Evolutionary conservation across 2,888 invertebrate species (phyloP).

Genomic region (Amblyteles armatorius): DNA sequence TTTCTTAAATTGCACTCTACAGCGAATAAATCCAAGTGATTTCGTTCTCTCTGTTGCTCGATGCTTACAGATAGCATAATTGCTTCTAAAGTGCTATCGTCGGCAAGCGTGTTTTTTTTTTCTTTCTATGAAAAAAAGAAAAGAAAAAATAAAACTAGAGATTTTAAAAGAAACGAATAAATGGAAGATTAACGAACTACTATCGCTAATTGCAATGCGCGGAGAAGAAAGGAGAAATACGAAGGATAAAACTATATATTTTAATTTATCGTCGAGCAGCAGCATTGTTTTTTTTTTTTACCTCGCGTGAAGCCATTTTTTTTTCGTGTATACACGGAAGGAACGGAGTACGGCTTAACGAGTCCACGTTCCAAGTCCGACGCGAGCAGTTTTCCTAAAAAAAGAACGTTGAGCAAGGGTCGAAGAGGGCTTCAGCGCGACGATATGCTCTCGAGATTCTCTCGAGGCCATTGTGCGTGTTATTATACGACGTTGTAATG

Average conservation of each 20-base stretch:
- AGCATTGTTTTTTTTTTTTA: conserved; percentile 59
- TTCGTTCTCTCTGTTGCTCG: not conserved
- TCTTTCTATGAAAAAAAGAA: conserved; percentile 22
- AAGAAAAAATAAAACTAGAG: not conserved
- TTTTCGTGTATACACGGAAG: conserved; percentile 73
- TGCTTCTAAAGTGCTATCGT: conserved; percentile 38
- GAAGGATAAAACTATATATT: conserved; percentile 32
- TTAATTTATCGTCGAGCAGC: conserved; percentile 55
- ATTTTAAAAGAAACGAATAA: not conserved
- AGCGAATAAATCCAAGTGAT: not conserved
- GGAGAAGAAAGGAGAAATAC: conserved; percentile 10
- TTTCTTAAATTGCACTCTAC: not conserved
- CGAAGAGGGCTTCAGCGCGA: conserved; percentile 29
- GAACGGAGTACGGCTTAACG: conserved; percentile 72
- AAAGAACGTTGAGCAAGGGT: conserved; percentile 66
- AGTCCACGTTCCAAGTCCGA: conserved; percentile 72
- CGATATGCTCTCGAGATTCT: conserved; percentile 19
- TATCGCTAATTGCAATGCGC: conserved; percentile 57
- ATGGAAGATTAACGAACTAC: conserved; percentile 35
- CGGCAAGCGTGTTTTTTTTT: conserved; percentile 46
- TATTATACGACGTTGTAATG: not conserved
- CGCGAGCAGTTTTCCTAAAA: conserved; percentile 71
- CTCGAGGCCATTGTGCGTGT: conserved; percentile 5
- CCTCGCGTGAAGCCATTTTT: conserved; percentile 72
- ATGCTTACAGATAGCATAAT: conserved; percentile 31